Conservation (phyloP, 2,113 vertebrate genomes). For the Micromys minutus region DNA sequence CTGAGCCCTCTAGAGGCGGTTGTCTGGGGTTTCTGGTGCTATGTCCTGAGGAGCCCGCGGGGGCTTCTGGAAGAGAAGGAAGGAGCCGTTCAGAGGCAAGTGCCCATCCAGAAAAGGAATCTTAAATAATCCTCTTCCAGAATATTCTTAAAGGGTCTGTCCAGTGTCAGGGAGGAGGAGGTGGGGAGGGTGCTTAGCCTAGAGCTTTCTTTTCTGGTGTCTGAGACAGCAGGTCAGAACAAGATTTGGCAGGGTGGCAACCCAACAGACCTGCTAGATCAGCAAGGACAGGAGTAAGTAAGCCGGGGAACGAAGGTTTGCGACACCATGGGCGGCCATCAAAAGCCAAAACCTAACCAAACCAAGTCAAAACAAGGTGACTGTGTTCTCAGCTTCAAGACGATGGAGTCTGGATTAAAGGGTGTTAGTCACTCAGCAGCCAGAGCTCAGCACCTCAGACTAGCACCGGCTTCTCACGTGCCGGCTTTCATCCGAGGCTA, state of each 20-base stretch:
- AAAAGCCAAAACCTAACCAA: background rate
- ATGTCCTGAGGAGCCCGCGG: fast-evolving
- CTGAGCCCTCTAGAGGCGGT: background rate
- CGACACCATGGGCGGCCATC: background rate
- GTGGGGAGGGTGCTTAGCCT: background rate
- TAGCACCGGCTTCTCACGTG: background rate
- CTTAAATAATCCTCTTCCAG: background rate
- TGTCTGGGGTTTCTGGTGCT: background rate
- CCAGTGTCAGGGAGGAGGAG: background rate
- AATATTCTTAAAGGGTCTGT: background rate
- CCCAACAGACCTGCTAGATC: background rate
- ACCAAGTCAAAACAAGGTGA: background rate
- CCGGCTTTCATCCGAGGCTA: background rate
- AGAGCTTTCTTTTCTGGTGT: background rate
- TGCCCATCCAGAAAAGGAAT: background rate
- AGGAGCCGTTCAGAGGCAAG: background rate
- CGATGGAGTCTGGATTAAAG: background rate
- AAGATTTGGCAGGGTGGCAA: background rate
- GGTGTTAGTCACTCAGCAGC: background rate
- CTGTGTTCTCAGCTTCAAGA: background rate
- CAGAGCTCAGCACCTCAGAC: background rate
- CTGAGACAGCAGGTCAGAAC: background rate
- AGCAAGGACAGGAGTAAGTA: background rate
- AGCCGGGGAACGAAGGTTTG: background rate
- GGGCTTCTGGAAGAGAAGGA: background rate